Evolutionary conservation across 2,113 vertebrate genomes (phyloP), one percentile per base, ranked within the genome.

Genomic region (Cheilinus undulatus): DNA sequence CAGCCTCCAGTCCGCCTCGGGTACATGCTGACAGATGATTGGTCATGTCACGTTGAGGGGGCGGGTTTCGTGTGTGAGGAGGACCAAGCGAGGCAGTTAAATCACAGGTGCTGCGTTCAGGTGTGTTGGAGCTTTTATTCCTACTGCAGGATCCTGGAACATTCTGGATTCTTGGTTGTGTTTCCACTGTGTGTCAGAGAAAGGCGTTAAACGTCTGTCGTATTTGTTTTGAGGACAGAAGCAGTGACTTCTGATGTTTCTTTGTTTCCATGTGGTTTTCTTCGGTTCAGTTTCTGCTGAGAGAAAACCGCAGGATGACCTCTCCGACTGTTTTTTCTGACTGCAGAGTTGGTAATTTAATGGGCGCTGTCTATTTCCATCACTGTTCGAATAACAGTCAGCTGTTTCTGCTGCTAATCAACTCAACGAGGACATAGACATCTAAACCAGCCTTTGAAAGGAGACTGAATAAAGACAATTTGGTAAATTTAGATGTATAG

Each of bases 91-190:
- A 27, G 53, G 28, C 48, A 23, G 30, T 52, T 12, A 76, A 48
- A n/a, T 40, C 28, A 8, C 63, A 58, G 27, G 67, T 13, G 63
- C 62, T 76, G 59, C 7, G 2, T 85, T 85, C 52, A 73, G 30
- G 82, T 69, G 10, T 11, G 27, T 15, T 8, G 15, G 22, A 28
- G 22, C 23, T 10, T 9, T 54, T 7, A 46, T 38, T 58, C 22
- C 46, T 30, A 52, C 52, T 3, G 8, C 43, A 58, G 68, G 48
- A 3, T 23, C n/a, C 15, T 5, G 20, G 40, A 15, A 40, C 12
- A 10, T 20, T 51, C 56, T 11, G 3, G 17, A 22, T 34, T 34
- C 26, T 52, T 26, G 19, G 36, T 23, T 7, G 11, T 10, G 42
- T 38, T 28, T 14, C 13, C 42, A n/a, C 19, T 45, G 12, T 38